phyloP scores from a whole-genome alignment of 2,113 vertebrate genomes.

The Lophotis ruficrista region DNA sequence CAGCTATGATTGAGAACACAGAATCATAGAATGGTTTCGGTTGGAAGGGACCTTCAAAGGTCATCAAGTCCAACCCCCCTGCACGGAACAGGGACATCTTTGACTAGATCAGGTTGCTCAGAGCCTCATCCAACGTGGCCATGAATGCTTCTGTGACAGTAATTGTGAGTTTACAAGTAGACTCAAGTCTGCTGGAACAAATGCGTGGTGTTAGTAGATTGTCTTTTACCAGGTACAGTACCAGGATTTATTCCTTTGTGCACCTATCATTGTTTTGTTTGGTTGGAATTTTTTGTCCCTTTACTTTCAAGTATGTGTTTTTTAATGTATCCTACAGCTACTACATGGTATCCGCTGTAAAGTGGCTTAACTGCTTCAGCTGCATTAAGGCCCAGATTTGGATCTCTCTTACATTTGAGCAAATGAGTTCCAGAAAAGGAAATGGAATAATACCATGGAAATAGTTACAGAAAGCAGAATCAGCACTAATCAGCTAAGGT shows the following conservation, averaged over 20 bases:
- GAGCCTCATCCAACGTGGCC: no score
- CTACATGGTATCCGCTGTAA: neutral
- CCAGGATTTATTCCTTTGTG: neutral
- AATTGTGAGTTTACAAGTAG: neutral
- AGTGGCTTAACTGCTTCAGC: neutral
- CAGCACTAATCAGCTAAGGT: constrained; percentile 23
- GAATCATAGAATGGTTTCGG: no score
- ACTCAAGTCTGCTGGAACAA: neutral
- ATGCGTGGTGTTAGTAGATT: neutral
- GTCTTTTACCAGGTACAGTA: neutral
- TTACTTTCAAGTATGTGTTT: neutral
- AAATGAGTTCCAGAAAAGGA: neutral
- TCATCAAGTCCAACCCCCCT: no score
- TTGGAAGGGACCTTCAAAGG: no score
- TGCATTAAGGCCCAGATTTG: neutral
- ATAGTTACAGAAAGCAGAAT: constrained; percentile 21
- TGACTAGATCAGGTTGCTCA: no score
- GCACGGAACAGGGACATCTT: no score
- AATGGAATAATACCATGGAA: neutral
- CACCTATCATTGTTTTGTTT: neutral
- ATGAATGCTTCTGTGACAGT: no score
- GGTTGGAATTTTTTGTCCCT: neutral
- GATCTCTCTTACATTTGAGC: neutral
- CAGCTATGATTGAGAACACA: neutral
- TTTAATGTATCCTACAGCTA: neutral